phyloP scores from a whole-genome alignment of 2,797 vertebrate species.

The Enteromius paludinosus region DNA sequence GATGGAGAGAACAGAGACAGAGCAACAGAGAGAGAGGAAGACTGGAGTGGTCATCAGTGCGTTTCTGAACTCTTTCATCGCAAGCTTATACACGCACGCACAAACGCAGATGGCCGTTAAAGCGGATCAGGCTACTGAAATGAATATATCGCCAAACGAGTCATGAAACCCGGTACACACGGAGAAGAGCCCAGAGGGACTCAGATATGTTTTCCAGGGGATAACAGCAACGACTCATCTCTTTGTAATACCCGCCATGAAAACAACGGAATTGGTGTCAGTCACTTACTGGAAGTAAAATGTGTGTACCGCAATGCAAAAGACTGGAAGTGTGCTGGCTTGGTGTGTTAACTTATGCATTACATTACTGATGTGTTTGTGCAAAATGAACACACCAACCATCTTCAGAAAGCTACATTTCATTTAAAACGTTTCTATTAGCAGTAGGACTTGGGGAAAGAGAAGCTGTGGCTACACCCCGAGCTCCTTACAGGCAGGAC shows the following conservation, averaged over 20 bases:
- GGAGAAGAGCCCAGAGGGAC: constrained; percentile 67
- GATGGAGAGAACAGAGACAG: constrained; percentile 35
- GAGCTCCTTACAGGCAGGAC: constrained; percentile 56
- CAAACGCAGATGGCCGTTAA: constrained; percentile 76
- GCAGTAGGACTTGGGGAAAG: not conserved
- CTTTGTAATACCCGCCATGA: constrained; percentile 57
- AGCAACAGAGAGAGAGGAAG: constrained; percentile 36
- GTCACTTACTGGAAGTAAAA: constrained; percentile 36
- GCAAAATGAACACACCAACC: not conserved
- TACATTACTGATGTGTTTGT: not conserved
- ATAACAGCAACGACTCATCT: constrained; percentile 58
- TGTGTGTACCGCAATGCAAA: not conserved
- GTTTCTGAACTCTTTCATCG: constrained; percentile 53
- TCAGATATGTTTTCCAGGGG: constrained; percentile 75
- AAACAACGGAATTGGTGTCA: constrained; percentile 57
- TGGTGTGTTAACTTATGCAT: not conserved
- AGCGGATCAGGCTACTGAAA: constrained; percentile 65
- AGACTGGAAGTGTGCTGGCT: not conserved
- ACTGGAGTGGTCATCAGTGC: constrained; percentile 70
- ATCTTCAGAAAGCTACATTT: not conserved
- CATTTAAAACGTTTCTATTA: constrained; percentile 13
- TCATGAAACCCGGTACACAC: constrained; percentile 73
- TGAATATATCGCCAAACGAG: constrained; percentile 66
- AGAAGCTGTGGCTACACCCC: constrained; percentile 43
- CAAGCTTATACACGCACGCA: constrained; percentile 63